Percentiles rank a stretch among this genome's conserved stretches.
phyloP scores from a whole-genome alignment of 2,113 vertebrate species.

The Cairina moschata region DNA sequence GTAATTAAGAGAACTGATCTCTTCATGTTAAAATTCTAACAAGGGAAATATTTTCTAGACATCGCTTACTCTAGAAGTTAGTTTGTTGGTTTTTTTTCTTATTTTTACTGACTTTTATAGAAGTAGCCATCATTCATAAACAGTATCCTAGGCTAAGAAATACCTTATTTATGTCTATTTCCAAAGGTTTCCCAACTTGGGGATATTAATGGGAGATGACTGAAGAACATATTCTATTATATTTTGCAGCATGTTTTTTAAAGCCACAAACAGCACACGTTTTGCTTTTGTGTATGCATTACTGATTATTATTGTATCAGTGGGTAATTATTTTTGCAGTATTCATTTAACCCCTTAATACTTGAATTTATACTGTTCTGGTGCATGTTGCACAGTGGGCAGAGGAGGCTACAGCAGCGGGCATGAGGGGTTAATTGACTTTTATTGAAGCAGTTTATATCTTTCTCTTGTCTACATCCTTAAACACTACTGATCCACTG shows the following conservation, averaged over 20 bases:
- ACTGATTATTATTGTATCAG: not conserved
- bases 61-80: not conserved
- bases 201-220: not conserved
- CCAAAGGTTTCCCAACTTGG: not conserved
- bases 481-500: constrained; percentile 58
- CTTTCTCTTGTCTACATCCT: constrained; percentile 52
- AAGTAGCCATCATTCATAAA: not conserved
- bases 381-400: not conserved
- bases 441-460: constrained; percentile 67
- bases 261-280: not conserved
- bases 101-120: not conserved
- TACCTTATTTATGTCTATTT: not conserved
- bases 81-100: not conserved
- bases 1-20: not conserved
- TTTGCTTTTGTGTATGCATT: not conserved
- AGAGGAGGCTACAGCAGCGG: not conserved
- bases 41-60: constrained; percentile 21
- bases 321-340: not conserved
- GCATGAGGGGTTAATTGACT: constrained; percentile 71
- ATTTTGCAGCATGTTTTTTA: not conserved
- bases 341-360: not conserved
- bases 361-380: no score
- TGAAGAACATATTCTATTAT: not conserved
- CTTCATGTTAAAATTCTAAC: constrained; percentile 5
- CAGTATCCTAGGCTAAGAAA: not conserved